A percentile compares a stretch with the other conserved stretches of the same genome.
Conservation (phyloP, 2,113 vertebrate species). For the Collichthys lucidus region DNA sequence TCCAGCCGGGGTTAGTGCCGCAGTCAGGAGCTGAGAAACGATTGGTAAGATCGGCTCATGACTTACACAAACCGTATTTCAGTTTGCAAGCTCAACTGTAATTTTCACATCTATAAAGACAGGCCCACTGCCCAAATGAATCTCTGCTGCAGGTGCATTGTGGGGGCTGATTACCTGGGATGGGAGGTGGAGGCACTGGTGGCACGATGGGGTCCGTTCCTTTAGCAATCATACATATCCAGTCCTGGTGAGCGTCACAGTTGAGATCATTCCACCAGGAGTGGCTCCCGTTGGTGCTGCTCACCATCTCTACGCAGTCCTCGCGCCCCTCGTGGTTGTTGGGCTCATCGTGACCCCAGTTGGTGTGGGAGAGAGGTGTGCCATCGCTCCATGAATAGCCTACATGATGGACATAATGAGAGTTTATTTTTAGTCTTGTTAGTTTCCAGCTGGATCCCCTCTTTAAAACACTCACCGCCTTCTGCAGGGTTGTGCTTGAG, state of each 20-base stretch:
- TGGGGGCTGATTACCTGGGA: slow-evolving; percentile 72
- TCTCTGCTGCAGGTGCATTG: neutral
- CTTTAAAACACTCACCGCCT: slow-evolving; percentile 75
- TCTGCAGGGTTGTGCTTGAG: slow-evolving; percentile 76
- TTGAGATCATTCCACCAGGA: slow-evolving; percentile 86
- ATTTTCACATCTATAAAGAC: no score
- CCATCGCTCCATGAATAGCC: slow-evolving; percentile 84
- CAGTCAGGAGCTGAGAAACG: slow-evolving; percentile 80
- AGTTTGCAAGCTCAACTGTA: no score
- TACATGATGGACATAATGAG: slow-evolving; percentile 19
- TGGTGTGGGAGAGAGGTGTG: slow-evolving; percentile 80
- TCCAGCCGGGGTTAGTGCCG: slow-evolving; percentile 81
- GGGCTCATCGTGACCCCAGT: slow-evolving; percentile 84
- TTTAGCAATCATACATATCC: slow-evolving; percentile 84
- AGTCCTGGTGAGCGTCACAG: slow-evolving; percentile 85
- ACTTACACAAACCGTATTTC: no score
- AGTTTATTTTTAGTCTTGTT: neutral
- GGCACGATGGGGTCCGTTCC: slow-evolving; percentile 78
- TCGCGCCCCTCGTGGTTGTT: slow-evolving; percentile 83
- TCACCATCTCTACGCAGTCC: slow-evolving; percentile 85
- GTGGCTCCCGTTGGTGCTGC: slow-evolving; percentile 73
- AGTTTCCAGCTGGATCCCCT: neutral
- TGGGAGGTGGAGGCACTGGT: slow-evolving; percentile 72
- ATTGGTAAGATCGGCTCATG: no score
- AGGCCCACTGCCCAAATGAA: no score